Conservation (phyloP, 2,888 invertebrate genomes). For the Cephus nigrinus region DNA sequence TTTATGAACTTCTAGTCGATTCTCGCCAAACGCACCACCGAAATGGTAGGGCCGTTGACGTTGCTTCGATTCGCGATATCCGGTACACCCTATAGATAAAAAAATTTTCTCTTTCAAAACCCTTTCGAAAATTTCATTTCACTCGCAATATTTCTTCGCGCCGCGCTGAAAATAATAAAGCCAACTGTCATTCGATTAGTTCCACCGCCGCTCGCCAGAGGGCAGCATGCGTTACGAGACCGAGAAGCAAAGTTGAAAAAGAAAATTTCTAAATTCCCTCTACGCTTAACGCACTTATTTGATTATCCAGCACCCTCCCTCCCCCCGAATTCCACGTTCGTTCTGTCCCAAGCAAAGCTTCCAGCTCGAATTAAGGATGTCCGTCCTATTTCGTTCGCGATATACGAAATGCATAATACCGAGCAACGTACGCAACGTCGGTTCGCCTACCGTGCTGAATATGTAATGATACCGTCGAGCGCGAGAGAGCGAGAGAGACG, state of each 20-base stretch:
- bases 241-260: background rate
- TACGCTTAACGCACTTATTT: background rate
- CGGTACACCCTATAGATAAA: background rate
- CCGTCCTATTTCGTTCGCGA: background rate
- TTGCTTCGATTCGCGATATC: no score
- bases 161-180: no score
- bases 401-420: conserved; percentile 2
- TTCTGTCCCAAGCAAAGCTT: background rate
- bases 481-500: background rate
- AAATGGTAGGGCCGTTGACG: background rate
- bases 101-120: no score
- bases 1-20: background rate
- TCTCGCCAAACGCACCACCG: no score
- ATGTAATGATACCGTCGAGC: conserved; percentile 33
- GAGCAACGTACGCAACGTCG: conserved; percentile 22
- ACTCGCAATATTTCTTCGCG: background rate
- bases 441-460: conserved; percentile 32
- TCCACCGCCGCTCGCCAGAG: no score
- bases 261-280: background rate
- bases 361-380: background rate
- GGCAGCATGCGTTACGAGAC: background rate
- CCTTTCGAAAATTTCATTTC: no score
- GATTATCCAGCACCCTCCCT: background rate
- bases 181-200: no score
- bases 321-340: background rate